A percentile compares a stretch with the other conserved stretches of the same genome.
phyloP scores from a whole-genome alignment of 2,888 invertebrate species.

The Stomorhina lunata region DNA sequence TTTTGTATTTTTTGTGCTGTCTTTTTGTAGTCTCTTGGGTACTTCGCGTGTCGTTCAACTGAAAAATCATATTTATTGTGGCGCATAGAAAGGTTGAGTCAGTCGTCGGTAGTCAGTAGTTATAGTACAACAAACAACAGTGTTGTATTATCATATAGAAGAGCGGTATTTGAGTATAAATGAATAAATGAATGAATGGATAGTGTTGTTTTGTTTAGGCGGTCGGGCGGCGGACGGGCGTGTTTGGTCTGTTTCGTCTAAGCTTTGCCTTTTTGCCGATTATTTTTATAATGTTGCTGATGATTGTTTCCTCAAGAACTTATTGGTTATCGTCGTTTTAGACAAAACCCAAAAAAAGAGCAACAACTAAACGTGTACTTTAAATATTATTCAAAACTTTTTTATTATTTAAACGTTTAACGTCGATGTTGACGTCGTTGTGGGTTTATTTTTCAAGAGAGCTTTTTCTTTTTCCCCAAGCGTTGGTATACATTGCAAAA shows the following conservation, averaged over 20 bases:
- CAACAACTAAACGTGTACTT: conserved; percentile 35
- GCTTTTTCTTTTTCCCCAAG: not conserved
- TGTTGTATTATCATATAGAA: conserved; percentile 40
- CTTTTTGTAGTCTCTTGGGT: conserved; percentile 64
- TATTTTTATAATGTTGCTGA: conserved; percentile 43
- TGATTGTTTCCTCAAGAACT: conserved; percentile 55
- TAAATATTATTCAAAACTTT: conserved; percentile 30
- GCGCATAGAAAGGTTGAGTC: conserved; percentile 62
- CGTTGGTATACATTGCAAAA: conserved; percentile 4
- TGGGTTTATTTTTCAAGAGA: conserved; percentile 25
- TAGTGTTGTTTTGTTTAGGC: conserved; percentile 18
- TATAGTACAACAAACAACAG: conserved; percentile 6
- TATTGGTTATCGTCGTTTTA: conserved; percentile 28
- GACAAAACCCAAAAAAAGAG: conserved; percentile 23
- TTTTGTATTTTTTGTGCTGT: conserved; percentile 31
- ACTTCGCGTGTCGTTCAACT: conserved; percentile 65
- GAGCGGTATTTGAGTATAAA: conserved; percentile 27
- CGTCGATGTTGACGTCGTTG: conserved; percentile 11
- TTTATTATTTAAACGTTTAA: conserved; percentile 35
- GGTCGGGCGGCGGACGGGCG: conserved; percentile 15
- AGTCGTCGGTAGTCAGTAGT: conserved; percentile 10
- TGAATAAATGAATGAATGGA: too few species aligned
- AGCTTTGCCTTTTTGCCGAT: conserved; percentile 43
- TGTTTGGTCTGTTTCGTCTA: not conserved
- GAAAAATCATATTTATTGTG: conserved; percentile 62